Base-by-base conservation (phyloP, 2,797 vertebrate genomes). In the Botia almorhae region DNA sequence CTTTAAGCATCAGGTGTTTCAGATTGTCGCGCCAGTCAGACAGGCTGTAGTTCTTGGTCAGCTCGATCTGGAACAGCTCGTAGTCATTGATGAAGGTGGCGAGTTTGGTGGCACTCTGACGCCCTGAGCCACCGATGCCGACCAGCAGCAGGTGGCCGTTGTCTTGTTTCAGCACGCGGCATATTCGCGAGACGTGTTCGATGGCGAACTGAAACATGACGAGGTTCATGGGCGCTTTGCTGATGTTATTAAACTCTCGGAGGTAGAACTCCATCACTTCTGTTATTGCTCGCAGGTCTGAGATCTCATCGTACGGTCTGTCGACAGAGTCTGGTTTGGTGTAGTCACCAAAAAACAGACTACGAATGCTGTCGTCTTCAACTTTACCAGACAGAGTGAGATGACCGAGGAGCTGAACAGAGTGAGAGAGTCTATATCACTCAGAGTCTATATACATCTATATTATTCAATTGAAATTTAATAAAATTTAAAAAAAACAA, bases 161-260 rank as follows among this genome's bases (percentile, higher is more conserved):
- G 75, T 96, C 93, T 85, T 99, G 97, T 70, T 97, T 97, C 76
- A 99, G 87, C 4, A 98, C 96, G 0, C 97, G 92, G 82, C 96
- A 98, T 68, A 98, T 97, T 77, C 96, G 94, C 0, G 97, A 98
- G 85, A 98, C 91, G 84, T 99, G 97, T 87, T 99, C 97, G 0
- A 97, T 96, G 50, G 96, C 96, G 60, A 97, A 98, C 87, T 91
- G 94, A 91, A 98, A 99, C 96, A 98, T 96, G 16, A 99, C 96
- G 63, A 99, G 90, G 58, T 95, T 91, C 97, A 98, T 97, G 0
- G 96, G 96, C 0, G 96, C 91, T 89, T 96, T 97, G 94, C 95
- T 98, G 87, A 93, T 81, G 13, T 89, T 95, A 92, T 98, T 99
- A 91, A 94, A 96, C 53, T 99, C 96, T 7, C 95, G 93, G 29